Conservation (phyloP, 2,113 vertebrate species). For the Ceyx cyanopectus region DNA sequence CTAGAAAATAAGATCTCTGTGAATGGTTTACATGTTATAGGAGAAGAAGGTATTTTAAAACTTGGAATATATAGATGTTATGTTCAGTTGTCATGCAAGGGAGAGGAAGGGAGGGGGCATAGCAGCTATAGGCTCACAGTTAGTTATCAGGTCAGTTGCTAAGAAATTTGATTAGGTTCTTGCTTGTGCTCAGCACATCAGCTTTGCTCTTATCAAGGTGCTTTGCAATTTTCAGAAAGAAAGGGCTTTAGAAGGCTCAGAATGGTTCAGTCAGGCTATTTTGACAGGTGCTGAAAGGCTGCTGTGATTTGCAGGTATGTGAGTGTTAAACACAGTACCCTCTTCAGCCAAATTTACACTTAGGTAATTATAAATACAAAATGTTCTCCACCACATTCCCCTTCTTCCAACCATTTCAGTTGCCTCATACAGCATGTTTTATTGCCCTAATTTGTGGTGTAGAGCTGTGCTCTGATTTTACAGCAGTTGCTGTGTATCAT, state of each 20-base stretch:
- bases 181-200: background rate
- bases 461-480: constrained; percentile 34
- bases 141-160: constrained; percentile 36
- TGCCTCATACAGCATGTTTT: constrained; percentile 19
- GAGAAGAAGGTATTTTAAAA: constrained; percentile 50
- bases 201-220: background rate
- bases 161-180: constrained; percentile 50
- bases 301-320: background rate
- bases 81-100: constrained; percentile 39
- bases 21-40: background rate
- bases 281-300: background rate
- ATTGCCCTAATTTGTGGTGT: constrained; percentile 14
- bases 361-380: constrained; percentile 9
- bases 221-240: background rate
- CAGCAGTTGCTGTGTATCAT: constrained; percentile 34
- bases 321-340: background rate
- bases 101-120: background rate
- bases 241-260: background rate
- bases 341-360: background rate
- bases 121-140: background rate
- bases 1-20: constrained; percentile 6
- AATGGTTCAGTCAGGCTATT: background rate
- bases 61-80: constrained; percentile 22
- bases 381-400: background rate
- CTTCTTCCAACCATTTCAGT: background rate